Evolutionary conservation across 2,888 invertebrate genomes (phyloP), one percentile per base, ranked within the genome.

Genomic region (Ferdinandea cuprea): DNA sequence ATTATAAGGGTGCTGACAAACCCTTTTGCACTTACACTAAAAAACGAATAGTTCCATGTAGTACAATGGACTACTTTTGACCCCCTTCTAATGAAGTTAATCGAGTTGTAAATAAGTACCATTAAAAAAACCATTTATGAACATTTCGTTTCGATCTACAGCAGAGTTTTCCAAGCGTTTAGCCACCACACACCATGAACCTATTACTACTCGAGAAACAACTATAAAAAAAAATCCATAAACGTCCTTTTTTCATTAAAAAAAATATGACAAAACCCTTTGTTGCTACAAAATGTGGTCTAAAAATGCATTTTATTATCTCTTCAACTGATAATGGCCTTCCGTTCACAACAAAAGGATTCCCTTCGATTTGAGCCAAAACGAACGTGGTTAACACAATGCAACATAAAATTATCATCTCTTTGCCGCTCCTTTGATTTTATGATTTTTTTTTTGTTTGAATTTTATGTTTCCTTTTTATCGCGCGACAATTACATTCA

Each of bases 331-430:
- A 78, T 72, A 78, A 59, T 48, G 44, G 42, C 48, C 28, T 30
- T 11, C 61, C 37, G 46, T 21, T 40, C 15, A n/a, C 28, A 2
- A 69, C 56, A 63, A 77, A 54, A 48, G 63, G 48, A 71, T 71
- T 66, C 65, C 44, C 13, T 52, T 44, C 44, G 3, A 25, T 25
- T 9, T 30, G 9, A 37, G 32, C 30, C 42, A 40, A 50, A 19
- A 11, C 15, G 28, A 42, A 71, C 74, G 61, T 74, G 73, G 30
- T 35, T 9, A n/a, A 44, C 61, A 79, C 61, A 79, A 79, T 68
- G 56, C 61, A 68, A 61, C 63, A 68, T 61, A 19, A 35, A 71
- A 71, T 50, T 50, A 56, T 79, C 68, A 79, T 79, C 65, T 66
- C 42, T 32, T 44, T 61, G 65, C 65, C 63, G 42, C 58, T 78